phyloP scores from a whole-genome alignment of 2,113 vertebrate species.

The Xiphophorus hellerii region DNA sequence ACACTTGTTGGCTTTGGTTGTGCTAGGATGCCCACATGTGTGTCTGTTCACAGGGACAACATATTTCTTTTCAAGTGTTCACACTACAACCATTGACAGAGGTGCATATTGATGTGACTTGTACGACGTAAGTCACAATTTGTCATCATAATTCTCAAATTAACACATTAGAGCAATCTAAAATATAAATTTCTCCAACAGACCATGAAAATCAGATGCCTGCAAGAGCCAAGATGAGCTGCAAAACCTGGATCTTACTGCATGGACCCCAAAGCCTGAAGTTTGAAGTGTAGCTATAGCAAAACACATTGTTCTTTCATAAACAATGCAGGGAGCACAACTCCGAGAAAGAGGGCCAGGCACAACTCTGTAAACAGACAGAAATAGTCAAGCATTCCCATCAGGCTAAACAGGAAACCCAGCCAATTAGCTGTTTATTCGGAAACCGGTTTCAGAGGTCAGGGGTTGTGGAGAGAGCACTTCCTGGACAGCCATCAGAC shows the following conservation, averaged over 20 bases:
- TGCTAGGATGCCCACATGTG: slow-evolving; percentile 1
- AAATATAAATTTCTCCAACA: slow-evolving; percentile 33
- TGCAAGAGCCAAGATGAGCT: slow-evolving; percentile 51
- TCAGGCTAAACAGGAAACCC: slow-evolving; percentile 85
- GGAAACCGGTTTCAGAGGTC: slow-evolving; percentile 74
- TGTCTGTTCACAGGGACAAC: neutral
- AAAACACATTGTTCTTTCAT: slow-evolving; percentile 72
- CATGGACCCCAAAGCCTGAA: slow-evolving; percentile 49
- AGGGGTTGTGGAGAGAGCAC: slow-evolving; percentile 77
- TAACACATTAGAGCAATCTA: slow-evolving; percentile 26
- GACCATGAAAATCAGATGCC: slow-evolving; percentile 62
- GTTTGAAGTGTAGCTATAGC: slow-evolving; percentile 56
- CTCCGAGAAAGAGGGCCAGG: slow-evolving; percentile 67
- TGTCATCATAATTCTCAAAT: slow-evolving; percentile 19
- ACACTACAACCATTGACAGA: slow-evolving; percentile 9
- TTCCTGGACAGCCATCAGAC: slow-evolving; percentile 77
- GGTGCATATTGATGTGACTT: slow-evolving; percentile 18
- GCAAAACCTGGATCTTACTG: slow-evolving; percentile 47
- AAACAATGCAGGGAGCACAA: slow-evolving; percentile 70
- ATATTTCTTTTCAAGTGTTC: slow-evolving; percentile 17
- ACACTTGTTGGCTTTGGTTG: slow-evolving; percentile 23
- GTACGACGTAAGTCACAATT: neutral
- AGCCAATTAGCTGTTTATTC: slow-evolving; percentile 85
- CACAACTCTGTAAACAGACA: slow-evolving; percentile 80
- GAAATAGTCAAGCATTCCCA: slow-evolving; percentile 80